These are phyloP conservation scores for Zaprionus ghesquierei DNA, from an alignment of 1,140 invertebrate genomes.

Conservation along the genomic window DNA sequence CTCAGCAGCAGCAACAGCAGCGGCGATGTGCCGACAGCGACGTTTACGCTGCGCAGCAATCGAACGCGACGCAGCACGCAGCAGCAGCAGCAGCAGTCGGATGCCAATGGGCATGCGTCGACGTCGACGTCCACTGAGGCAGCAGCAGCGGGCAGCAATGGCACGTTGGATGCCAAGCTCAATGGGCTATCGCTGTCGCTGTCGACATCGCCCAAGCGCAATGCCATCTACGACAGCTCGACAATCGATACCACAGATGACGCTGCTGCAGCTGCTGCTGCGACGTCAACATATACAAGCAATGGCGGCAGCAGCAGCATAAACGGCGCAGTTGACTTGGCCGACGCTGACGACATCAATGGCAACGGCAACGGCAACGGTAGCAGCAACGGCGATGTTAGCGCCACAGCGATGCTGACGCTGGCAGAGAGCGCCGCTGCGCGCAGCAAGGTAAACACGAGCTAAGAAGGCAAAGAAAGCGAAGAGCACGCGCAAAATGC, in stretches of 20 bases:
- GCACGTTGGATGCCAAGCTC: constrained; percentile 56
- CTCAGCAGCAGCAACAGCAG: constrained; percentile 63
- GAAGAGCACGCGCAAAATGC: background rate
- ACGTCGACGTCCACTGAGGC: background rate
- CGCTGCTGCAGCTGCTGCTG: background rate
- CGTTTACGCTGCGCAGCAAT: constrained; percentile 56
- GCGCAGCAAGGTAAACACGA: constrained; percentile 62
- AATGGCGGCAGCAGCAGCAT: constrained; percentile 1
- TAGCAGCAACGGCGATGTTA: constrained; percentile 57
- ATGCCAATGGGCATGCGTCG: background rate
- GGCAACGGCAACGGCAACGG: background rate
- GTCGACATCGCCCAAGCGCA: constrained; percentile 58
- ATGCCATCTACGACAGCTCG: constrained; percentile 62
- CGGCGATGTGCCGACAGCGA: constrained; percentile 74
- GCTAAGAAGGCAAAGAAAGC: constrained; percentile 15
- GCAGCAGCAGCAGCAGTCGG: constrained; percentile 20
- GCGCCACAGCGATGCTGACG: constrained; percentile 57
- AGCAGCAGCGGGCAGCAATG: constrained; percentile 31
- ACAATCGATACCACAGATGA: constrained; percentile 59
- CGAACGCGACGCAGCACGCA: constrained; percentile 24
- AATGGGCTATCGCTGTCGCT: constrained; percentile 57
- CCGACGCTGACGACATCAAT: background rate
- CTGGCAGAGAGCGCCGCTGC: constrained; percentile 35
- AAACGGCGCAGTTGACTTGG: background rate
- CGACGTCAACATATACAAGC: too few species aligned